A percentile compares a stretch with the other conserved stretches of the same genome.
These are phyloP conservation scores for Drosophila longiperda DNA, from an alignment of 2,888 invertebrate species.

Conservation along the genomic window DNA sequence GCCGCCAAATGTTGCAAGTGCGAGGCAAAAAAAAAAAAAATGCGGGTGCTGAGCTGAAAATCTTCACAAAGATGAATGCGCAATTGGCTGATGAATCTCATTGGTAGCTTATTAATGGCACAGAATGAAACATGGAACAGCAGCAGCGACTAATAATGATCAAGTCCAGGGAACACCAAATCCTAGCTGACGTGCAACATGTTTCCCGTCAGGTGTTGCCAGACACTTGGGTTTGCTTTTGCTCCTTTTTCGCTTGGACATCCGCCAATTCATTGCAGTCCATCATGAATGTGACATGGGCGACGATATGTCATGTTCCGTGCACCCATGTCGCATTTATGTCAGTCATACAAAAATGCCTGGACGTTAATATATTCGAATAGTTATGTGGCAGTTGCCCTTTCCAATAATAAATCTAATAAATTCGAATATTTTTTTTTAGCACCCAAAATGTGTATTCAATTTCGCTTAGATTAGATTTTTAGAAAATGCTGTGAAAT, in stretches of 20 bases:
- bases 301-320: not conserved
- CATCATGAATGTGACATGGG: not conserved
- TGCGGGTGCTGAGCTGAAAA: not conserved
- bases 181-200: not conserved
- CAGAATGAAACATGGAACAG: not conserved
- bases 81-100: slow-evolving; percentile 11
- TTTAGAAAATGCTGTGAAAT: not conserved
- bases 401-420: not conserved
- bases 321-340: not conserved
- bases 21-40: slow-evolving; percentile 3
- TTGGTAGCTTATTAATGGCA: slow-evolving; percentile 13
- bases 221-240: not conserved
- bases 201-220: slow-evolving; percentile 1
- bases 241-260: not conserved
- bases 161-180: not conserved
- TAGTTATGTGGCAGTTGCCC: not conserved
- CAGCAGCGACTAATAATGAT: not conserved
- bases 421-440: not conserved
- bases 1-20: slow-evolving; percentile 10
- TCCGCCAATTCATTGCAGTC: not conserved
- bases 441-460: not conserved
- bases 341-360: not conserved
- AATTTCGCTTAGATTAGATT: not conserved
- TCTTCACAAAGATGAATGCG: not conserved
- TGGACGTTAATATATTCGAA: not conserved